phyloP scores from a whole-genome alignment of 2,113 vertebrate species.

The Notechis scutatus region DNA sequence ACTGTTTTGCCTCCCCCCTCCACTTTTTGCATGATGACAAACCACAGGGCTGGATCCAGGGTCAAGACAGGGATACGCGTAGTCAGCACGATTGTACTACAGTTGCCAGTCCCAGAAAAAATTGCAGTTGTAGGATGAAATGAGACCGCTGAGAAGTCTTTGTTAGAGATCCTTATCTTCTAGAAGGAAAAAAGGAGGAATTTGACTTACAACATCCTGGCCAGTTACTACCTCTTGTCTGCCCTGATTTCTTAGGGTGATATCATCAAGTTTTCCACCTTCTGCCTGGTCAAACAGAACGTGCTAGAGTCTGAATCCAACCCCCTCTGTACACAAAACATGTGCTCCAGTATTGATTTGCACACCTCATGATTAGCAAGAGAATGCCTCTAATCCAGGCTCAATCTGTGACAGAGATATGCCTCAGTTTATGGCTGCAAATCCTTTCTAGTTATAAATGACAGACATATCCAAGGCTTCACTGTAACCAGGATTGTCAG shows the following conservation, averaged over 20 bases:
- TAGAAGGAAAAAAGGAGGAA: not conserved
- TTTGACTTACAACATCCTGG: not conserved
- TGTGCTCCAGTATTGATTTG: not conserved
- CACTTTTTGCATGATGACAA: not conserved
- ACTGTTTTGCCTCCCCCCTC: not conserved
- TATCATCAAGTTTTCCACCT: not conserved
- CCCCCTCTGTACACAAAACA: not conserved
- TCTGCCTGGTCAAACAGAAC: not conserved
- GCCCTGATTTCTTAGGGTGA: not conserved
- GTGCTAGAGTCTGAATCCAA: not conserved
- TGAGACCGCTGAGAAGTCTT: not conserved
- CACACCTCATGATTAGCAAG: not conserved
- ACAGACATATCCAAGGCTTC: not conserved
- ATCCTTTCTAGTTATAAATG: not conserved
- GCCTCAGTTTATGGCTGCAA: not conserved
- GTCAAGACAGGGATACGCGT: not conserved
- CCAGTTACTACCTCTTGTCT: not conserved
- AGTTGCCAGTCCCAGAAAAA: not conserved
- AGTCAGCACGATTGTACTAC: not conserved
- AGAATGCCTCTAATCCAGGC: not conserved
- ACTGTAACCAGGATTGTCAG: not conserved
- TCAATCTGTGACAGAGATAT: not conserved
- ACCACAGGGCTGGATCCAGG: not conserved
- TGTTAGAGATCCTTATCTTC: not conserved
- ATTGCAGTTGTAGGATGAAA: not conserved